Base-by-base conservation (phyloP, 2,113 vertebrate genomes). In the Pontoporia blainvillei region DNA sequence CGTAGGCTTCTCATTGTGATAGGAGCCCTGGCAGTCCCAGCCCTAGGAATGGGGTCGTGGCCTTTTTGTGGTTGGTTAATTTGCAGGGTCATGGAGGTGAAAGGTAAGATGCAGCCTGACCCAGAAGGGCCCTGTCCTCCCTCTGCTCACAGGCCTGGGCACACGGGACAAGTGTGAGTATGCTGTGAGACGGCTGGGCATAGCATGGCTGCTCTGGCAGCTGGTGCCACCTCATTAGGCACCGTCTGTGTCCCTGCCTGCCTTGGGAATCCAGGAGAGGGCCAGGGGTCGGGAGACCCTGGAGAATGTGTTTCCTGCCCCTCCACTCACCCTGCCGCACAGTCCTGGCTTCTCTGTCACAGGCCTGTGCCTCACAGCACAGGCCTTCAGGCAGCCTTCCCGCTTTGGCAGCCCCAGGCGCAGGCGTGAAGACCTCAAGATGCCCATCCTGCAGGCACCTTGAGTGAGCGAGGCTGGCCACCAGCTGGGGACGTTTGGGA, bases 291-390 rank as follows among this genome's bases (percentile, higher is more conserved):
- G 21, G 39, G 39, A 20, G 39, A 14, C 15, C 5, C 71, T 39
- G 57, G 11, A 82, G 46, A 76, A 25, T 36, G 52, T 54, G 64
- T 64, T 13, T 3, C 44, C 34, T 76, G 44, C 41, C 36, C 6
- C 20, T 91, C 66, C 18, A 13, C 66, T 73, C 87, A 0, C 18
- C 59, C 59, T n/a, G 31, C 31, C 67, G 25, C 88, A 8, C 29
- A 18, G 78, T 88, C 72, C 27, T 98, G 79, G 98, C 95, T 89
- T 98, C 97, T 90, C 99, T 99, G 98, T 99, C 99, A 82, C 98
- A 99, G 98, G 99, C 99, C 98, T 99, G 98, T 98, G 97, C 98
- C 73, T 90, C 23, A 41, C 3, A 3, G 52, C 29, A 0, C 10
- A 34, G 61, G 18, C 59, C 27, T 72, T 39, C 18, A 3, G 7